Evolutionary conservation across 2,888 invertebrate species (phyloP).

Genomic region (Heliconius erato): DNA sequence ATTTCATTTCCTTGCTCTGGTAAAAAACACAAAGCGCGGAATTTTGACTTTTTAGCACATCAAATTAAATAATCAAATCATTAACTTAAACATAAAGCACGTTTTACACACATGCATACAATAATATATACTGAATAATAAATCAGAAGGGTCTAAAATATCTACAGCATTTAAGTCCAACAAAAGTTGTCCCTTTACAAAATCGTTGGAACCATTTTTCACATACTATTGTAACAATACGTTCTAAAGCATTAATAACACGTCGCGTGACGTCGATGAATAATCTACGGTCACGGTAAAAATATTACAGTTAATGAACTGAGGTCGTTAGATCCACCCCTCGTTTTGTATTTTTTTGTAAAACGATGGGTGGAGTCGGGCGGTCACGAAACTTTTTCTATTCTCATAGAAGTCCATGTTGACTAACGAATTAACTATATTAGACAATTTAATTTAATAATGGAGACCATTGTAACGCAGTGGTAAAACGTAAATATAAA

Average conservation of each 20-base stretch:
- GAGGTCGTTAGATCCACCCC: constrained; percentile 42
- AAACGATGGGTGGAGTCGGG: constrained; percentile 38
- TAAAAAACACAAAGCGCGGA: too few species aligned
- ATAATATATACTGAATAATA: background rate
- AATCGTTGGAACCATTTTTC: background rate
- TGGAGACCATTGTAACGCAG: background rate
- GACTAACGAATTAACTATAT: constrained; percentile 7
- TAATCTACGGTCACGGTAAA: constrained; percentile 39
- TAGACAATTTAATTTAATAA: background rate
- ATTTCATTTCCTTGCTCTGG: background rate
- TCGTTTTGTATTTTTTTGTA: constrained; percentile 40
- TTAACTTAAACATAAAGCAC: background rate
- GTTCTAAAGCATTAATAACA: constrained; percentile 7
- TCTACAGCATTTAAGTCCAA: background rate
- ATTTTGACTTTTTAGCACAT: background rate
- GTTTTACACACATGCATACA: background rate
- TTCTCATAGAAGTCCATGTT: background rate
- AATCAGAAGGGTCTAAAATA: background rate
- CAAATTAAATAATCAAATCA: background rate
- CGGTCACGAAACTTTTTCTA: constrained; percentile 14
- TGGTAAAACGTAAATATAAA: background rate
- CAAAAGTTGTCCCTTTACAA: background rate
- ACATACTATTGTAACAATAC: background rate
- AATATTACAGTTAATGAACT: constrained; percentile 44
- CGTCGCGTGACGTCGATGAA: constrained; percentile 45